These are phyloP conservation scores for Equus quagga DNA, from an alignment of 2,113 vertebrate genomes.

Conservation along the genomic window DNA sequence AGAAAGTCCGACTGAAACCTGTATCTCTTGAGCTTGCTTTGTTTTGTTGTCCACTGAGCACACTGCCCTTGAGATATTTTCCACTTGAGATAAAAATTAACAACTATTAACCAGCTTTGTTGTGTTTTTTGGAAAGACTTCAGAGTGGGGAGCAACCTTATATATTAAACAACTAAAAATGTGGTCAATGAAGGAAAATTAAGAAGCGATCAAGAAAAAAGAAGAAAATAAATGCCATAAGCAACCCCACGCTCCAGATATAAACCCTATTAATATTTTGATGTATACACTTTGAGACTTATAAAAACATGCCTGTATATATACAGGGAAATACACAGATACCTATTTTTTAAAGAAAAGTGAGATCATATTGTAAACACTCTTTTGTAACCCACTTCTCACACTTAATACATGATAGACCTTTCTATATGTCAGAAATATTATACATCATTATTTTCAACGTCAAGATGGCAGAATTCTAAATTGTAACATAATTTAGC, in stretches of 20 bases:
- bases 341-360: background rate
- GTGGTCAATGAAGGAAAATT: background rate
- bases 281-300: background rate
- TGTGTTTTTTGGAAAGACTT: background rate
- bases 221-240: background rate
- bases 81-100: slow-evolving; percentile 35
- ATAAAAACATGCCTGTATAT: background rate
- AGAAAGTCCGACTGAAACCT: background rate
- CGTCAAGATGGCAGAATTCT: background rate
- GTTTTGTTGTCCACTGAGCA: background rate
- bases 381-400: background rate
- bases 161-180: background rate
- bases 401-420: background rate
- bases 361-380: background rate
- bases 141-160: background rate
- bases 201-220: background rate
- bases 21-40: background rate
- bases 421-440: background rate
- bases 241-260: background rate
- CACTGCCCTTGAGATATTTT: background rate
- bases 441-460: background rate
- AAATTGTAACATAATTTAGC: background rate
- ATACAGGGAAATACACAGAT: background rate
- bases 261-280: background rate
- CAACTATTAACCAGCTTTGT: background rate